A percentile compares a stretch with the other conserved stretches of the same genome.
Conservation (phyloP, 2,888 invertebrate genomes). For the Drosophila paramelanica region DNA sequence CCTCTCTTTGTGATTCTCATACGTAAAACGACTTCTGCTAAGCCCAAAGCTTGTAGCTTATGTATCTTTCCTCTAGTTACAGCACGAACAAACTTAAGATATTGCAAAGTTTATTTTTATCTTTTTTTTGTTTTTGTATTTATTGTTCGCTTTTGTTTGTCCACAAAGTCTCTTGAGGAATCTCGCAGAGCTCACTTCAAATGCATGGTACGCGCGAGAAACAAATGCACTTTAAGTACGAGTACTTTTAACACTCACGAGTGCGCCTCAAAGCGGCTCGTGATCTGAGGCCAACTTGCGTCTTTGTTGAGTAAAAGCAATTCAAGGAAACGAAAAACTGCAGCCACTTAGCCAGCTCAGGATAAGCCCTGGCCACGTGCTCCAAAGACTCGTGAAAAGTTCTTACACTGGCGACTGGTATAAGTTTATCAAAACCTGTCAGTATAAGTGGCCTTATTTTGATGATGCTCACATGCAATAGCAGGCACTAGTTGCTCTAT, state of each 20-base stretch:
- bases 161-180: slow-evolving; percentile 42
- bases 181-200: slow-evolving; percentile 46
- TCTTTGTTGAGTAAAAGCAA: slow-evolving; percentile 64
- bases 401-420: slow-evolving; percentile 10
- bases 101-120: slow-evolving; percentile 40
- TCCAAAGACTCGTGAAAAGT: slow-evolving; percentile 34
- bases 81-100: slow-evolving; percentile 35
- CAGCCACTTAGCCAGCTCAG: slow-evolving; percentile 44
- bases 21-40: neutral
- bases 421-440: slow-evolving; percentile 24
- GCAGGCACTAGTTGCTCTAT: neutral
- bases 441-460: neutral
- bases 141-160: slow-evolving; percentile 54
- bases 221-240: slow-evolving; percentile 65
- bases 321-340: slow-evolving; percentile 56
- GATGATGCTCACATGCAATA: neutral
- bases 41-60: slow-evolving; percentile 7
- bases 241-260: slow-evolving; percentile 66
- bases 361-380: slow-evolving; percentile 30
- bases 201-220: slow-evolving; percentile 39
- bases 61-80: slow-evolving; percentile 5
- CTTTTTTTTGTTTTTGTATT: slow-evolving; percentile 3
- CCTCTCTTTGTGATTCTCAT: neutral
- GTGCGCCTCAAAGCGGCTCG: slow-evolving; percentile 53
- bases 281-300: slow-evolving; percentile 62